These are phyloP conservation scores for Myioborus melanocephalus DNA, from an alignment of 2,797 vertebrate genomes.

Conservation along the genomic window DNA sequence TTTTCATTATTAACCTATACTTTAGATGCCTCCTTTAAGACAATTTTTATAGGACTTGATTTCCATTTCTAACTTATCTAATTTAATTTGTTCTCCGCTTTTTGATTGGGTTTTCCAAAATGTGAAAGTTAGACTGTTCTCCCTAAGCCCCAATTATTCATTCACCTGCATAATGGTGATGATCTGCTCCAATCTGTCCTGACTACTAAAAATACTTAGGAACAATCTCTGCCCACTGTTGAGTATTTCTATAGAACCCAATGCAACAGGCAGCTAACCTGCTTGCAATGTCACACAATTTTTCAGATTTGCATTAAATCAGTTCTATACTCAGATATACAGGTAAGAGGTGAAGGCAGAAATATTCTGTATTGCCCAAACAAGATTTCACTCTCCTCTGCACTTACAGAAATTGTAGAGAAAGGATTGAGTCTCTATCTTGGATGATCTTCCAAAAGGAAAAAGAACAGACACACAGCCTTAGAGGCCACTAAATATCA, in stretches of 20 bases:
- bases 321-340: neutral
- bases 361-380: neutral
- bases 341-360: neutral
- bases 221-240: neutral
- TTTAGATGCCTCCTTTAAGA: neutral
- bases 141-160: neutral
- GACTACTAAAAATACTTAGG: neutral
- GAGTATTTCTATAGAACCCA: neutral
- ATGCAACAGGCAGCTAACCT: neutral
- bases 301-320: neutral
- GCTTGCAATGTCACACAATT: neutral
- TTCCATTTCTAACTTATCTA: neutral
- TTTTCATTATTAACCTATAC: neutral
- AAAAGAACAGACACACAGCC: neutral
- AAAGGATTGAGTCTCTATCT: neutral
- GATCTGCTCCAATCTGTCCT: neutral
- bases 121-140: neutral
- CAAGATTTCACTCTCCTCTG: neutral
- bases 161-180: neutral
- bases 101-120: neutral
- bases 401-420: neutral
- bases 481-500: neutral
- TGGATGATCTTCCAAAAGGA: neutral
- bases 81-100: neutral
- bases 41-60: neutral